phyloP scores from a whole-genome alignment of 2,797 vertebrate species.

The Trachurus trachurus region DNA sequence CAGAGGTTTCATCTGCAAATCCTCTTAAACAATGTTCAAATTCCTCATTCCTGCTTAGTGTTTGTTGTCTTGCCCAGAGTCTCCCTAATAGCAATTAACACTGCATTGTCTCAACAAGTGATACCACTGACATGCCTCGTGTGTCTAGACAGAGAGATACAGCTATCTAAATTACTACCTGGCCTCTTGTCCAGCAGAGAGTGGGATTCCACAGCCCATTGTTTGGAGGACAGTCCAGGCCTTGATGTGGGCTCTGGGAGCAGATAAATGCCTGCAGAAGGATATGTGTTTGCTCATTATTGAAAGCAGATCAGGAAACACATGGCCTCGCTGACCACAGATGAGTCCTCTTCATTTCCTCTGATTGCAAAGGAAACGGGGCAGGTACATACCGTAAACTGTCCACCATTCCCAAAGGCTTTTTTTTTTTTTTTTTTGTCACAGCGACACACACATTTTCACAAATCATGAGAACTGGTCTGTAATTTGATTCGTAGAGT shows the following conservation, averaged over 20 bases:
- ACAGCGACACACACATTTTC: not conserved
- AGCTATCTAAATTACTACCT: slow-evolving; percentile 83
- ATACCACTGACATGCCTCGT: slow-evolving; percentile 56
- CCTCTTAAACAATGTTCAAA: slow-evolving; percentile 56
- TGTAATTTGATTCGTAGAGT: slow-evolving; percentile 4
- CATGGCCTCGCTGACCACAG: slow-evolving; percentile 52
- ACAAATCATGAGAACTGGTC: not conserved
- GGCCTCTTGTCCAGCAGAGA: slow-evolving; percentile 64
- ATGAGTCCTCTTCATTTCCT: slow-evolving; percentile 69
- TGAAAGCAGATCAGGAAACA: slow-evolving; percentile 77
- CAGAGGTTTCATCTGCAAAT: slow-evolving; percentile 37
- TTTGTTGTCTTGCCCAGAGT: slow-evolving; percentile 55
- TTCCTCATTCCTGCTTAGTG: slow-evolving; percentile 38
- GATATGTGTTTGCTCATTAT: slow-evolving; percentile 74
- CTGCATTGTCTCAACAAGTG: slow-evolving; percentile 71
- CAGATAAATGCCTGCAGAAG: slow-evolving; percentile 76
- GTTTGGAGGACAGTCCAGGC: slow-evolving; percentile 73
- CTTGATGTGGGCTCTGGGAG: slow-evolving; percentile 77
- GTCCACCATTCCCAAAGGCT: not conserved
- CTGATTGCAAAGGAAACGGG: slow-evolving; percentile 57
- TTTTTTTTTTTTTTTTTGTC: not conserved
- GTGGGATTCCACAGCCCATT: slow-evolving; percentile 79
- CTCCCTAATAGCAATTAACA: slow-evolving; percentile 60
- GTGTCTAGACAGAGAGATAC: slow-evolving; percentile 82
- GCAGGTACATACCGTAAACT: slow-evolving; percentile 56